A percentile compares a stretch with the other conserved stretches of the same genome.
phyloP scores from a whole-genome alignment of 2,797 vertebrate species.

The Presbytis comata region DNA sequence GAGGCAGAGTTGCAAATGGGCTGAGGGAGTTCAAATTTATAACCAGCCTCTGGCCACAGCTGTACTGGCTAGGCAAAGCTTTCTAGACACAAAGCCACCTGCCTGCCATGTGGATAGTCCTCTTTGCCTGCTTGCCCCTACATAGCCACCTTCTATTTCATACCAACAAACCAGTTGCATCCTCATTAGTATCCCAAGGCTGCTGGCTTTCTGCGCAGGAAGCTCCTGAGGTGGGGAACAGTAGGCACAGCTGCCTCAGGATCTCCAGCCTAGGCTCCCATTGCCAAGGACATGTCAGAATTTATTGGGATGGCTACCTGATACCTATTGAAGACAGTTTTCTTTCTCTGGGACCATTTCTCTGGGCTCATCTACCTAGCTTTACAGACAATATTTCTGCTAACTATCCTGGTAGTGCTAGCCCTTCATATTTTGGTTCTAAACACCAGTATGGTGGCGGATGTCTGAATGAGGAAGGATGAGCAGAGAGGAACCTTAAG shows the following conservation, averaged over 20 bases:
- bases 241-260: constrained; percentile 34
- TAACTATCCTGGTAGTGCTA: constrained; percentile 14
- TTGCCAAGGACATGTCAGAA: neutral
- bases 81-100: constrained; percentile 29
- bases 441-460: neutral
- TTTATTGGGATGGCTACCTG: neutral
- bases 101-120: neutral
- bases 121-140: neutral
- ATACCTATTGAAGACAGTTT: neutral
- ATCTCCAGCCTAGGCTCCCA: neutral
- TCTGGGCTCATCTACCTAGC: constrained; percentile 22
- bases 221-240: neutral
- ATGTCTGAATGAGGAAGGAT: neutral
- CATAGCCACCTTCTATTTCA: constrained; percentile 14
- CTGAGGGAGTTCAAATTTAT: constrained; percentile 48
- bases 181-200: neutral
- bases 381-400: constrained; percentile 32
- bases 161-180: neutral
- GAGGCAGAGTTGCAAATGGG: constrained; percentile 59
- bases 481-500: neutral
- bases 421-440: constrained; percentile 67
- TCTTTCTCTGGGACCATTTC: constrained; percentile 43
- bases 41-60: constrained; percentile 52
- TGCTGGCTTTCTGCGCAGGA: neutral
- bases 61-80: constrained; percentile 39